Evolutionary conservation across 2,113 vertebrate genomes (phyloP), one percentile per base, ranked within the genome.

Genomic region (Sminthopsis crassicaudata): DNA sequence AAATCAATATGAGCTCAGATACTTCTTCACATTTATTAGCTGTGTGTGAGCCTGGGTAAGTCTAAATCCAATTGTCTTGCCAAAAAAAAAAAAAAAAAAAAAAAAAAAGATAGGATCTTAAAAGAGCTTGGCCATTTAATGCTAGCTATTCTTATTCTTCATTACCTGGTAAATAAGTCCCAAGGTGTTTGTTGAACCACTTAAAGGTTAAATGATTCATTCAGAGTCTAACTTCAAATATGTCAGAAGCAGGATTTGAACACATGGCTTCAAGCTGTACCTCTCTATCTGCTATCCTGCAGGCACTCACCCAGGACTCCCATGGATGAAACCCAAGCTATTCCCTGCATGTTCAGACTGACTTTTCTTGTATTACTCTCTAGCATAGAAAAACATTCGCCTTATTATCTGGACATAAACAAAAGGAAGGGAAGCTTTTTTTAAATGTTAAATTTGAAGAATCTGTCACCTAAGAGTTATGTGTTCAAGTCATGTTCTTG

Each of bases 341-440:
- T 89, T 95, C 55, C 93, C 90, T n/a, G 30, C 48, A 36, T 36
- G 91, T 54, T 30, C 11, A n/a, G 60, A 36, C 16, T 84, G 53
- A 46, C 90, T 96, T 94, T 84, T 95, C 52, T 50, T 92, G 92
- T 90, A 90, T 93, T 90, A 91, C 48, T 24, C 54, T 76, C 51
- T 55, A 90, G 92, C 89, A 50, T 91, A 94, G 90, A 42, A 27
- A 52, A 54, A 52, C 5, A 48, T 3, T 14, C 2, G 23, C 48
- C 46, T 16, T 2, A 55, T 90, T 96, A 93, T 97, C 94, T 93
- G 55, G 54, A 90, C 91, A 67, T 42, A 95, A 96, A 93, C 48
- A 53, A 8, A 95, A 90, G 30, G 93, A 42, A 92, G 96, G 36
- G 36, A 95, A 89, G 90, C 53, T 93, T 96, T 51, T 51, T 67